These are phyloP conservation scores for Caloenas nicobarica DNA, from an alignment of 2,113 vertebrate genomes.

Conservation along the genomic window DNA sequence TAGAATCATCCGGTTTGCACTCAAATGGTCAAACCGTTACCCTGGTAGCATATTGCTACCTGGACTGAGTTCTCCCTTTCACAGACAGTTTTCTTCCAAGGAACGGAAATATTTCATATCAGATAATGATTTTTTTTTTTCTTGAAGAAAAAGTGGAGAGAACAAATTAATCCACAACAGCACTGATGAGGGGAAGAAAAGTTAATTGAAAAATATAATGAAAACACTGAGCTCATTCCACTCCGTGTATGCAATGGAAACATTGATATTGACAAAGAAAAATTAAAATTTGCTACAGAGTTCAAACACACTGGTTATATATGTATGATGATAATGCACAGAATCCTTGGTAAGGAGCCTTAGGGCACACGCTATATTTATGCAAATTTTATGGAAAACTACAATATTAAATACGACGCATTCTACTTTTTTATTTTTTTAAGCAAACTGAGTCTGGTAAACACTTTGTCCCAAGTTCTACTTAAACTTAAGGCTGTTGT, in stretches of 20 bases:
- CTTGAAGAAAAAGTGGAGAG: background rate
- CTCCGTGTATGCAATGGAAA: background rate
- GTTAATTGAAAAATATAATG: slow-evolving; percentile 29
- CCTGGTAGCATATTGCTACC: background rate
- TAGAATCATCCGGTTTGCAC: background rate
- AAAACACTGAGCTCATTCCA: background rate
- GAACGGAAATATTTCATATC: background rate
- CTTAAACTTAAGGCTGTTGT: background rate
- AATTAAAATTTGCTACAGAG: slow-evolving; percentile 1
- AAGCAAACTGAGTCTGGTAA: background rate
- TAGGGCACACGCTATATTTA: background rate
- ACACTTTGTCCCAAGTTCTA: background rate
- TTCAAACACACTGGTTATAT: background rate
- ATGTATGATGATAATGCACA: background rate
- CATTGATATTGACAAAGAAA: slow-evolving; percentile 7
- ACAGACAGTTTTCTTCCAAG: background rate
- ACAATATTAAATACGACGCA: background rate
- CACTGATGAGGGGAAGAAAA: background rate
- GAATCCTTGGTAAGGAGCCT: slow-evolving; percentile 4
- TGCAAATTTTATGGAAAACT: background rate
- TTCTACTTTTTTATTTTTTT: background rate
- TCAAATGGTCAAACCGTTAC: background rate
- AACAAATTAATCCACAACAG: slow-evolving; percentile 7
- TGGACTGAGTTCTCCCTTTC: background rate
- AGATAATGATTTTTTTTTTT: background rate